Percentiles rank a stretch among this genome's conserved stretches.
These are phyloP conservation scores for Cotesia glomerata DNA, from an alignment of 1,140 invertebrate species.

Conservation along the genomic window DNA sequence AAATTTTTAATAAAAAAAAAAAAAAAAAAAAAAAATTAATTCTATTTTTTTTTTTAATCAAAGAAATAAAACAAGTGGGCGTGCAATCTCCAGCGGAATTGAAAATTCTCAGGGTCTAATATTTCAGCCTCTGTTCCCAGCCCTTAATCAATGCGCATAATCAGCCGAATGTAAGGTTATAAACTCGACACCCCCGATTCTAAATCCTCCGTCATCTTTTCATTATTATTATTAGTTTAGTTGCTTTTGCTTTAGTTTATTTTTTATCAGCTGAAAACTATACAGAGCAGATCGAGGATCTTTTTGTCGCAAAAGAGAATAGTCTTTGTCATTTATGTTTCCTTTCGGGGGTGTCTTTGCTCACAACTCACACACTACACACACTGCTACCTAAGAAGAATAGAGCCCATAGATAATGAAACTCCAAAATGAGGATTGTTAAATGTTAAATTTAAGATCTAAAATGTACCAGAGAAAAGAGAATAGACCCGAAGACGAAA, in stretches of 20 bases:
- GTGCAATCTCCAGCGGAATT: slow-evolving; percentile 22
- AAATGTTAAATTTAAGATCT: no score
- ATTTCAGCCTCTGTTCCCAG: slow-evolving; percentile 32
- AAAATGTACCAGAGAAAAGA: no score
- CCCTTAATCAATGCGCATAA: slow-evolving; percentile 53
- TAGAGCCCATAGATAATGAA: neutral
- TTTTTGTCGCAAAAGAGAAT: slow-evolving; percentile 29
- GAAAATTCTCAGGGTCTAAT: slow-evolving; percentile 22
- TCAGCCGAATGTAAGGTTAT: slow-evolving; percentile 28
- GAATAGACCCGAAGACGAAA: neutral
- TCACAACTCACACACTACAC: neutral
- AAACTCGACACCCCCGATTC: slow-evolving; percentile 41
- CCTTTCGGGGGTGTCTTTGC: slow-evolving; percentile 51
- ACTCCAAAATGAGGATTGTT: neutral
- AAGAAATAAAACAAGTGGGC: slow-evolving; percentile 29
- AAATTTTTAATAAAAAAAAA: neutral
- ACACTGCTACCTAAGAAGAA: neutral
- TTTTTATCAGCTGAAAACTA: slow-evolving; percentile 39
- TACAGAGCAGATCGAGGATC: slow-evolving; percentile 47
- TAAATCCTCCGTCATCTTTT: slow-evolving; percentile 18
- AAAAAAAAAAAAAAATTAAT: neutral
- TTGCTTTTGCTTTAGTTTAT: slow-evolving; percentile 15
- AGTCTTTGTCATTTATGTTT: slow-evolving; percentile 57
- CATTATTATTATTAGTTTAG: slow-evolving; percentile 6
- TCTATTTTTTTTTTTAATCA: slow-evolving; percentile 20